Evolutionary conservation across 64 coral and sea anemone genomes (phyloP), one percentile per base, ranked within the genome.

Genomic region (Montipora capricornis): DNA sequence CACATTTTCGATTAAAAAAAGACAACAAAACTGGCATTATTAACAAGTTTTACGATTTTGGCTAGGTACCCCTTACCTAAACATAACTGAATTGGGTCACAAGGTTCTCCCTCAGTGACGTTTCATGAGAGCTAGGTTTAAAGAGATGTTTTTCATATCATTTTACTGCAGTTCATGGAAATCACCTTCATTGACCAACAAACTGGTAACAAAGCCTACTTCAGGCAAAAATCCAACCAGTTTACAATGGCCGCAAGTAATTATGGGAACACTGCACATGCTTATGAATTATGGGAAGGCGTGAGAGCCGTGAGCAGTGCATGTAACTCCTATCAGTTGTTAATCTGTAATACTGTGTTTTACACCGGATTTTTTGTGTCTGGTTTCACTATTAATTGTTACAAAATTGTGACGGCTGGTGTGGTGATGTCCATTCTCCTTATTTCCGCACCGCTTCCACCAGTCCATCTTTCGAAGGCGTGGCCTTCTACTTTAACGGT

Each of bases 281-380:
- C 80, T 12, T 20, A 82, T 66, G 52, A 52, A 82, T 82, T 82
- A 10, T 82, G 80, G 80, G 60, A 66, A 1, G 80, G 80, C 3
- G 14, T n/a, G 19, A 52, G n/a, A 52, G 6, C 50, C 48, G 12
- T 24, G 61, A 64, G 61, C 80, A 60, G 47, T 17, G 50, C 19
- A 13, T 60, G 22, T 22, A 22, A 82, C 24, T 11, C 8, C 17
- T 82, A 82, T 52, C 80, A 82, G 50, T 9, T 82, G 80, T 12
- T 82, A 26, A 82, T 82, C 20, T 82, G 80, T 15, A 16, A 82
- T 66, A 8, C 20, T 29, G 7, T 11, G 2, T 82, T 82, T 11
- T 82, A 13, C 80, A 6, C 50, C 9, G 80, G 80, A 0, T 82
- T 82, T 13, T 82, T 82, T 37, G 80, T 59, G 48, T 60, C 51